A percentile compares a stretch with the other conserved stretches of the same genome.
These are phyloP conservation scores for Noctuana brunneofusca DNA, from an alignment of 2,888 invertebrate species.

Conservation along the genomic window DNA sequence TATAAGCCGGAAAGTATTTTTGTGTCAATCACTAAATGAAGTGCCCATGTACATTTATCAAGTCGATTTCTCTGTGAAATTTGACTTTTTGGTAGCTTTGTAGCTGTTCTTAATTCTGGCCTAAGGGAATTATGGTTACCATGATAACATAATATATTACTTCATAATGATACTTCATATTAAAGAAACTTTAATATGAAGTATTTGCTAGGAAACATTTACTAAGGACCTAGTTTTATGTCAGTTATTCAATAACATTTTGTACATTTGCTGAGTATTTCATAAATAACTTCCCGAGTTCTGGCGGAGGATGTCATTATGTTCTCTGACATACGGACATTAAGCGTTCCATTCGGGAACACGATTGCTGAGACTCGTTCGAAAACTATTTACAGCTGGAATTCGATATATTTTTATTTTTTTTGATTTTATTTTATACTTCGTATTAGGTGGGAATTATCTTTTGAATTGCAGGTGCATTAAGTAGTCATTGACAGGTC, in stretches of 20 bases:
- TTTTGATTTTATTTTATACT: slow-evolving; percentile 45
- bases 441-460: slow-evolving; percentile 22
- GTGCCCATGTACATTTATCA: no score
- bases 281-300: slow-evolving; percentile 12
- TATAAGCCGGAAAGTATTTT: no score
- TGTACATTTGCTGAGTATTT: slow-evolving; percentile 17
- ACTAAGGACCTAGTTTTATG: not conserved
- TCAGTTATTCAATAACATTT: slow-evolving; percentile 7
- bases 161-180: no score
- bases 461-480: no score
- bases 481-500: no score
- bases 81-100: no score
- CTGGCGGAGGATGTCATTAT: slow-evolving; percentile 18
- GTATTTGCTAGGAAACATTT: no score
- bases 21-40: no score
- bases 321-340: slow-evolving; percentile 20
- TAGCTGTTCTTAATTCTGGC: no score
- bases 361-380: slow-evolving; percentile 17
- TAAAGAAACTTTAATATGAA: not conserved
- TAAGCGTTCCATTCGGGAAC: slow-evolving; percentile 20
- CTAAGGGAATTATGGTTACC: no score
- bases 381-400: not conserved
- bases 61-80: no score
- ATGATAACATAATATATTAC: no score
- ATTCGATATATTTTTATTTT: slow-evolving; percentile 5